Evolutionary conservation across 2,113 vertebrate genomes (phyloP).

Genomic region (Copsychus sechellarum): DNA sequence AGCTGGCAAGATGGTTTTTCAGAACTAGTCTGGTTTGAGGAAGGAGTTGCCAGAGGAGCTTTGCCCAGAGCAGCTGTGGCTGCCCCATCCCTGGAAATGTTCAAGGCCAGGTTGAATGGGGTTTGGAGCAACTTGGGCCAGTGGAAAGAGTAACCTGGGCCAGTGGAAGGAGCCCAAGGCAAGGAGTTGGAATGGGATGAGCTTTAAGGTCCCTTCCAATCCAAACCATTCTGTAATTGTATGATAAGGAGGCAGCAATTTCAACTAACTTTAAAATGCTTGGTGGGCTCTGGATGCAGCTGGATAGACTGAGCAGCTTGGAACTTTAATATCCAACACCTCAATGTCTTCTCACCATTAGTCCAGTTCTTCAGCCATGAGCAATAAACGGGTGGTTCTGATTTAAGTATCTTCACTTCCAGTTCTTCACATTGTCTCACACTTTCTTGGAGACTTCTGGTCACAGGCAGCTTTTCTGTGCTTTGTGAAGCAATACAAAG

Average conservation of each 20-base stretch:
- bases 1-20: neutral
- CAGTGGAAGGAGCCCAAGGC: neutral
- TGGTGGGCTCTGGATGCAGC: neutral
- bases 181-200: neutral
- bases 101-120: neutral
- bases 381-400: neutral
- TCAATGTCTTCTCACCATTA: fast-evolving
- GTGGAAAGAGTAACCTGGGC: neutral
- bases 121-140: neutral
- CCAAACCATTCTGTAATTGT: neutral
- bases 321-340: neutral
- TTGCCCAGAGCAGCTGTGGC: neutral
- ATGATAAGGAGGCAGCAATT: neutral
- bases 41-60: neutral
- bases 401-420: neutral
- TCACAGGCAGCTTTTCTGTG: neutral
- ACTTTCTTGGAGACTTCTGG: neutral
- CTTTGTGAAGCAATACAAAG: neutral
- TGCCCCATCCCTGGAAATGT: neutral
- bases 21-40: neutral
- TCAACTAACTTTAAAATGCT: neutral
- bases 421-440: neutral
- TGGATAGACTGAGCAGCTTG: neutral
- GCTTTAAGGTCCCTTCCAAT: neutral
- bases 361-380: neutral